Evolutionary conservation across 2,888 invertebrate genomes (phyloP), one percentile per base, ranked within the genome.

Genomic region (Ceramica pisi): DNA sequence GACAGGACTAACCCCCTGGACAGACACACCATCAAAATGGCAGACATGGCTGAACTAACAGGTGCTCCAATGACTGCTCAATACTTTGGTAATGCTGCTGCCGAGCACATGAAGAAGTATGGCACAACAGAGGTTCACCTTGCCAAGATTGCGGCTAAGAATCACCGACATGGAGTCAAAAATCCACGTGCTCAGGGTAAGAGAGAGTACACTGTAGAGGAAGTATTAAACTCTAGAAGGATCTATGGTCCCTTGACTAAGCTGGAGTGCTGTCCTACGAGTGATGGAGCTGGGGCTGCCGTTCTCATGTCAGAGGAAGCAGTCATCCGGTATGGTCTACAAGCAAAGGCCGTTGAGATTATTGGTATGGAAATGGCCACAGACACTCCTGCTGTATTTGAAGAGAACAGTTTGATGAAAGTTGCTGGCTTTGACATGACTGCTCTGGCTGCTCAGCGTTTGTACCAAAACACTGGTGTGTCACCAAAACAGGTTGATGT

Each of bases 161-260:
- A 99, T 94, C 99, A 99, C 92, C 97, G 98, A 85, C 99, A 99
- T 94, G 99, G 99, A 8, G 97, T 97, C 0, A 99, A 99, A 91
- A 99, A 99, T 95, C 99, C 99, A 93, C 98, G 99, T 88, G 99
- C 99, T 0, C 99, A 99, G 92, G 99, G 99, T 91, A 98, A 97
- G 88, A 98, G 98, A 80, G 98, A 98, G 90, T 99, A 99, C 91
- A 97, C 98, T 0, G 94, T 99, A 78, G 98, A 99, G 71, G 98
- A 99, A 94, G 98, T 99, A 71, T 95, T 98, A 91, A 97, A 97
- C 16, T 98, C 99, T 0, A 98, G 98, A n/a, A 97, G 97, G 89
- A 97, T 99, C 80, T 98, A 98, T 93, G 99, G 98, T 5, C 98
- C 99, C 0, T 95, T 99, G 60, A 99, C 99, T 2, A 99, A 99